Percentiles rank a stretch among this genome's conserved stretches.
phyloP scores from a whole-genome alignment of 92 coral and sea anemone genomes.

The Porites evermanni region DNA sequence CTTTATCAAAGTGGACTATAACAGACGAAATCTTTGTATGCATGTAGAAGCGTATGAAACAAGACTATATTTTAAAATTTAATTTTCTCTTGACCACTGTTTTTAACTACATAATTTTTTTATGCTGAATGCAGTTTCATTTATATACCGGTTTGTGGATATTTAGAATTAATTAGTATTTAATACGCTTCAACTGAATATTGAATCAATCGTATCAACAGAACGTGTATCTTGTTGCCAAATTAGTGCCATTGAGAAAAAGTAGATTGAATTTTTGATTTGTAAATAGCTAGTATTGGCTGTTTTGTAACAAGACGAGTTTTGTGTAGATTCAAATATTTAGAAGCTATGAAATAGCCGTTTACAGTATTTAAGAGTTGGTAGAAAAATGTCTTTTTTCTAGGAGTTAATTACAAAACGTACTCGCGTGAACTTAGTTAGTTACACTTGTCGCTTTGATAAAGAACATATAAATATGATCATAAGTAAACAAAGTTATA shows the following conservation, averaged over 20 bases:
- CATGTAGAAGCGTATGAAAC: background rate
- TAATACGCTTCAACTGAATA: conserved; percentile 9
- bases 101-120: too few relatives aligned
- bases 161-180: conserved; percentile 20
- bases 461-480: background rate
- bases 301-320: background rate
- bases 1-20: too few relatives aligned
- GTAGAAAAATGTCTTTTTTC: background rate
- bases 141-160: background rate
- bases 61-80: background rate
- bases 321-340: conserved; percentile 28
- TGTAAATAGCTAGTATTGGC: conserved; percentile 12
- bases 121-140: background rate
- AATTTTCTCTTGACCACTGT: background rate
- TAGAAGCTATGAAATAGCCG: conserved; percentile 55
- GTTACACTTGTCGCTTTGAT: background rate
- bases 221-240: background rate
- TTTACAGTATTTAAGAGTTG: conserved; percentile 38
- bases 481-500: conserved; percentile 19
- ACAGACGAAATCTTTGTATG: background rate
- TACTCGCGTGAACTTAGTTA: background rate
- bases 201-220: background rate
- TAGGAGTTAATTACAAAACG: background rate
- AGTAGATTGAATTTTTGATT: background rate
- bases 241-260: too few relatives aligned